These are phyloP conservation scores for Heliconius eleuchia DNA, from an alignment of 1,140 invertebrate genomes.

Conservation along the genomic window DNA sequence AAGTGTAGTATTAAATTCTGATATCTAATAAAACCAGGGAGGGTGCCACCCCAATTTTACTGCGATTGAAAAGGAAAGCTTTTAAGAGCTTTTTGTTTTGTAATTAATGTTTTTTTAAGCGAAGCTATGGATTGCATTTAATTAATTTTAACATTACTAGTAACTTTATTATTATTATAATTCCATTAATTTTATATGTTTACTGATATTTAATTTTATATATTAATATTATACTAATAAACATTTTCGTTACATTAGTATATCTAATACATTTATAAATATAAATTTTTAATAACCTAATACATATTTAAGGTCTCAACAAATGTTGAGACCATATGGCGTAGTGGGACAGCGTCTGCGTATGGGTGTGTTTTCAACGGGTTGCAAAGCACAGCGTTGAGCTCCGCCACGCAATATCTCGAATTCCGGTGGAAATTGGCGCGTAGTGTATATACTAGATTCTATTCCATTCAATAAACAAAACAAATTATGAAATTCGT, in stretches of 20 bases:
- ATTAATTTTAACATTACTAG: slow-evolving; percentile 18
- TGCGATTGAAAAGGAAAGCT: slow-evolving; percentile 75
- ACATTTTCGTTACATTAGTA: too few relatives aligned
- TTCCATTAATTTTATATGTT: neutral
- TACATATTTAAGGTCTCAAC: too few relatives aligned
- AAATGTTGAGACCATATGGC: too few relatives aligned
- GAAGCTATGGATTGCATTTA: slow-evolving; percentile 30
- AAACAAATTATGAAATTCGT: too few relatives aligned
- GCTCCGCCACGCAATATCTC: neutral
- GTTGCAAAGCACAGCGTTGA: neutral
- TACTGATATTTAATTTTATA: too few relatives aligned
- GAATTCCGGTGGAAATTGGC: too few relatives aligned
- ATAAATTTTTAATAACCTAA: too few relatives aligned
- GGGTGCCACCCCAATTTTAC: slow-evolving; percentile 72
- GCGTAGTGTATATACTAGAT: too few relatives aligned
- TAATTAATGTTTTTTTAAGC: slow-evolving; percentile 68
- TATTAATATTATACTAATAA: too few relatives aligned
- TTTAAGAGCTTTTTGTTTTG: slow-evolving; percentile 79
- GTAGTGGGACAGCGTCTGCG: too few relatives aligned
- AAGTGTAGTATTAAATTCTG: slow-evolving; percentile 56
- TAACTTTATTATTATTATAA: neutral
- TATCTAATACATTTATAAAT: too few relatives aligned
- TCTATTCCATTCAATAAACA: too few relatives aligned
- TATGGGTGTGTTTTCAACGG: neutral
- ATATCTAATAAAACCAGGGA: slow-evolving; percentile 69